These are phyloP conservation scores for Zosterops hypoxanthus DNA, from an alignment of 2,113 vertebrate genomes.

Conservation along the genomic window DNA sequence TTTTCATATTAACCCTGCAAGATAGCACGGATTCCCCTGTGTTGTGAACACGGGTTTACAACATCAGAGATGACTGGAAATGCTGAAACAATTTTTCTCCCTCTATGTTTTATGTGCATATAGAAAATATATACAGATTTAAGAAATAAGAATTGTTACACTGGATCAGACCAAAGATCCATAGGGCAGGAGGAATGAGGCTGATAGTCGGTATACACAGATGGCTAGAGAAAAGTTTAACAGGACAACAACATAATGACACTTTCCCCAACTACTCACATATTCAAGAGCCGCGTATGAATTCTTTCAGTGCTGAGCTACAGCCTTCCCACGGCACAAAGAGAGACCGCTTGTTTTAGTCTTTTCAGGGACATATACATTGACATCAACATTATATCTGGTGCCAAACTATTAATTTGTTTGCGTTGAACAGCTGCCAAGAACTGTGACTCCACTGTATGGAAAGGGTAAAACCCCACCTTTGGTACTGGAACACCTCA, in stretches of 20 bases:
- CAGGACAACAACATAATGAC: background rate
- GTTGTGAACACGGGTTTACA: background rate
- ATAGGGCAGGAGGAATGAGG: background rate
- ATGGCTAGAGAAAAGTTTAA: background rate
- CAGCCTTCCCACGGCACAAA: background rate
- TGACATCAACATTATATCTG: background rate
- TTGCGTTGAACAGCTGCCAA: background rate
- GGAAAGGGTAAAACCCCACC: background rate
- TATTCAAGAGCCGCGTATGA: background rate
- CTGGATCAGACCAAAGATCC: background rate
- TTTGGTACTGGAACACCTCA: background rate
- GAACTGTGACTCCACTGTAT: background rate
- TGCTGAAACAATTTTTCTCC: fast-evolving
- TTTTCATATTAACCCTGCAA: background rate
- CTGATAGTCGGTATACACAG: background rate
- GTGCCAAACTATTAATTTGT: background rate
- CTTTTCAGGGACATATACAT: background rate
- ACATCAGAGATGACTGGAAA: background rate
- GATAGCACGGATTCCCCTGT: fast-evolving
- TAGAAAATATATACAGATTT: background rate
- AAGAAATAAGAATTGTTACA: background rate
- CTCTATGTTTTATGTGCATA: fast-evolving
- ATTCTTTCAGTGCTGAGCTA: background rate
- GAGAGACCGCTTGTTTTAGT: fast-evolving
- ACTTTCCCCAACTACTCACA: background rate